Evolutionary conservation across 2,797 vertebrate genomes (phyloP), one percentile per base, ranked within the genome.

Genomic region (Thripadectes ignobilis): DNA sequence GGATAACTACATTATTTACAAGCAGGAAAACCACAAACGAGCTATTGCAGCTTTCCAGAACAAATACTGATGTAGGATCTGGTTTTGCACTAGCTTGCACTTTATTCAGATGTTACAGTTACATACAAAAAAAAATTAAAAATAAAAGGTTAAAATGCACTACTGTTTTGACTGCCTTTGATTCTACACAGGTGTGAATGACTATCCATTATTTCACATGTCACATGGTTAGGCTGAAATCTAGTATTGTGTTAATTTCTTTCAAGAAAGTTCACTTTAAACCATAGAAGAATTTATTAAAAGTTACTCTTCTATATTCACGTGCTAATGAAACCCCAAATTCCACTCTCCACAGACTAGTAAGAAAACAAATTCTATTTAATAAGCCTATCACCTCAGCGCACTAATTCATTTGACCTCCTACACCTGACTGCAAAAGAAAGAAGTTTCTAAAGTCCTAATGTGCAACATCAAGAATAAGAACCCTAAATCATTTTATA

Each of bases 21-120:
- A 96, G 75, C 69, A 89, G 46, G 45, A 92, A 95, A 96, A 85
- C 86, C 94, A 93, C 91, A 95, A 96, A 87, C 34, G 76, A 85
- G 55, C 59, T 92, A 68, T 0, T 68, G 54, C 88, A 68, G 48
- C 91, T 77, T 79, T 96, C 85, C 92, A 94, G 95, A 92, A 94
- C 75, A 93, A 96, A 91, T 78, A 88, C n/a, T 55, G 71, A 92
- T 58, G 66, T 9, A 88, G 52, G 72, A 85, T 80, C 54, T 89
- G 61, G 19, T 87, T 95, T 79, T 93, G 75, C 69, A 77, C 32
- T 59, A 85, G 54, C 36, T 39, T 88, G 69, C 39, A 78, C 82
- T 91, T 92, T 46, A 51, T 88, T 92, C 39, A 77, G 61, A 88
- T n/a, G 29, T 74, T 68, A 83, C 41, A 36, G 52, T 29, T 85